Evolutionary conservation across 2,797 vertebrate species (phyloP).

Genomic region (Carcharodon carcharias): DNA sequence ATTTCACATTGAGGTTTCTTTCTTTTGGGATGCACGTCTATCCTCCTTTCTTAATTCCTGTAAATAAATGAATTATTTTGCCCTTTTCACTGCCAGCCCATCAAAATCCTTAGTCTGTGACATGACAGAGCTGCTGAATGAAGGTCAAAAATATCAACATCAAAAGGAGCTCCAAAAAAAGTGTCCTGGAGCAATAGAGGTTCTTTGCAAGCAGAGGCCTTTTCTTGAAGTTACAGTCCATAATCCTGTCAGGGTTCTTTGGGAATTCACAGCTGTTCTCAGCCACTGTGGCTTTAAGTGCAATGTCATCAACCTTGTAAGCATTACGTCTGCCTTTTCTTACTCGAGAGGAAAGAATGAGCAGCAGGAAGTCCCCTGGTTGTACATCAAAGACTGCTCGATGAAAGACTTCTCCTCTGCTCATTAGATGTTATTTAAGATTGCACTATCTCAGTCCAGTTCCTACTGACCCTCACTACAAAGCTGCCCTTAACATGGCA

Average conservation of each 20-base stretch:
- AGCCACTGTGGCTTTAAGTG: not conserved
- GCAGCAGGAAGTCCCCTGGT: too few relatives aligned
- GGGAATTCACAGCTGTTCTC: conserved; percentile 1
- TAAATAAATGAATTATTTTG: not conserved
- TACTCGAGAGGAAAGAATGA: not conserved
- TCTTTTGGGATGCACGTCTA: not conserved
- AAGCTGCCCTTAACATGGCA: not conserved
- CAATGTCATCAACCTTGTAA: not conserved
- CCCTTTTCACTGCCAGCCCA: not conserved
- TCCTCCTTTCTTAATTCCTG: not conserved
- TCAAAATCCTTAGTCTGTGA: not conserved
- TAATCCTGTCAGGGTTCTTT: too few relatives aligned
- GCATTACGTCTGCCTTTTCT: not conserved
- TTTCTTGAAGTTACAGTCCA: not conserved
- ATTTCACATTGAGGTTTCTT: not conserved
- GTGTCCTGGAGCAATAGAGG: not conserved
- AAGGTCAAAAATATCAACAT: not conserved
- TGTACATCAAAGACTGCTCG: not conserved
- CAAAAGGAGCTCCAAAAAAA: not conserved
- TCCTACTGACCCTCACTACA: not conserved
- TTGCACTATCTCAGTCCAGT: not conserved
- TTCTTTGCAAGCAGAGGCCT: not conserved
- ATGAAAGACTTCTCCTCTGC: not conserved
- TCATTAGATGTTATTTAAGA: not conserved
- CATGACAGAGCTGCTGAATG: not conserved